Conservation (phyloP, 2,888 invertebrate genomes). For the Colletes collaris region DNA sequence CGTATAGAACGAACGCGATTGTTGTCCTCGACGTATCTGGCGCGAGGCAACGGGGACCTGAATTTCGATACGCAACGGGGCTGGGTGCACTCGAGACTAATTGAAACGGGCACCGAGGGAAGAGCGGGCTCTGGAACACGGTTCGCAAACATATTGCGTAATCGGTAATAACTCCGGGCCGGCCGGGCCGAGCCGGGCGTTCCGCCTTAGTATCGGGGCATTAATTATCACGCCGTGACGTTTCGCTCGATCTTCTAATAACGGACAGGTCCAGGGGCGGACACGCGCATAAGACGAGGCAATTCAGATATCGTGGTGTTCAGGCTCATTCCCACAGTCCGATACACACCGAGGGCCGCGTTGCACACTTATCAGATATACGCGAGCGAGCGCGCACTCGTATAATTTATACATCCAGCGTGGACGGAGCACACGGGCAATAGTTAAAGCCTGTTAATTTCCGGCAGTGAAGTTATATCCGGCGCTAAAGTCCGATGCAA, state of each 20-base stretch:
- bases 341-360: neutral
- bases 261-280: conserved; percentile 40
- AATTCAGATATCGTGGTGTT: conserved; percentile 24
- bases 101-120: conserved; percentile 39
- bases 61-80: conserved; percentile 2
- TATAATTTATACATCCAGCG: conserved; percentile 38
- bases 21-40: neutral
- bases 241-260: conserved; percentile 63
- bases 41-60: neutral
- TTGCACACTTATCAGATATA: neutral
- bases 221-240: conserved; percentile 66
- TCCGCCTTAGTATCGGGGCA: conserved; percentile 54
- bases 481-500: conserved; percentile 76
- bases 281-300: conserved; percentile 34
- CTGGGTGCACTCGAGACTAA: conserved; percentile 25
- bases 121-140: conserved; percentile 12
- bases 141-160: conserved; percentile 56
- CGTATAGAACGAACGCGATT: neutral
- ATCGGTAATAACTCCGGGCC: conserved; percentile 57
- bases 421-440: conserved; percentile 54
- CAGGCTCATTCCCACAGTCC: conserved; percentile 35
- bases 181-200: conserved; percentile 3
- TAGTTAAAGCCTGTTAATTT: conserved; percentile 77
- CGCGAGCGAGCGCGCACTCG: neutral
- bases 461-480: conserved; percentile 76